Percentiles rank a stretch among this genome's conserved stretches.
These are phyloP conservation scores for Pilophorus perplexus DNA, from an alignment of 2,888 invertebrate species.

Conservation along the genomic window DNA sequence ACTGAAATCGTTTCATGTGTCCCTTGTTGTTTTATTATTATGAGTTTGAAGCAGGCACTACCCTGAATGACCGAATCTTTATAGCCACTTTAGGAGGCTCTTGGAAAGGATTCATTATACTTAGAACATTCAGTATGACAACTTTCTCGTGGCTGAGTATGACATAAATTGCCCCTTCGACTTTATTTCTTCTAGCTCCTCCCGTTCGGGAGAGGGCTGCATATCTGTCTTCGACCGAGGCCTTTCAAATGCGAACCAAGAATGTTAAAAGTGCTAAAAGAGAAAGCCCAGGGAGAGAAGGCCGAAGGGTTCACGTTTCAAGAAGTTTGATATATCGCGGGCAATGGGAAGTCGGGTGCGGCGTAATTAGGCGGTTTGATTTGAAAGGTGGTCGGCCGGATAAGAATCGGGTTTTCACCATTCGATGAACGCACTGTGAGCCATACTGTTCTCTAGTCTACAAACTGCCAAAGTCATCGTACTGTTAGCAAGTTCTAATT, in stretches of 20 bases:
- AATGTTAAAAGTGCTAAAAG: constrained; percentile 17
- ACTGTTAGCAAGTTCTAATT: too few species aligned
- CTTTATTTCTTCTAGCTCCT: neutral
- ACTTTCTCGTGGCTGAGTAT: neutral
- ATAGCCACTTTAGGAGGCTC: too few species aligned
- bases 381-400: neutral
- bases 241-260: constrained; percentile 5
- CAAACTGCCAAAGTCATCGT: too few species aligned
- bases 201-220: neutral
- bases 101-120: too few species aligned
- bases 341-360: neutral
- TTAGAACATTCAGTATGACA: too few species aligned
- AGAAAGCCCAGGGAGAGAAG: constrained; percentile 5
- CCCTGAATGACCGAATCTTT: too few species aligned
- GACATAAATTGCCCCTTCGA: neutral
- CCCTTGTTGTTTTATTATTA: too few species aligned
- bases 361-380: constrained; percentile 10
- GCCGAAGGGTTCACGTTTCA: neutral
- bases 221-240: neutral
- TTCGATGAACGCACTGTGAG: too few species aligned
- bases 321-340: constrained; percentile 20
- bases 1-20: too few species aligned
- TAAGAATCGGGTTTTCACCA: too few species aligned
- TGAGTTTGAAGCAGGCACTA: too few species aligned
- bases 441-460: too few species aligned